phyloP scores from a whole-genome alignment of 2,888 invertebrate genomes.

The Tolmerus cingulatus region DNA sequence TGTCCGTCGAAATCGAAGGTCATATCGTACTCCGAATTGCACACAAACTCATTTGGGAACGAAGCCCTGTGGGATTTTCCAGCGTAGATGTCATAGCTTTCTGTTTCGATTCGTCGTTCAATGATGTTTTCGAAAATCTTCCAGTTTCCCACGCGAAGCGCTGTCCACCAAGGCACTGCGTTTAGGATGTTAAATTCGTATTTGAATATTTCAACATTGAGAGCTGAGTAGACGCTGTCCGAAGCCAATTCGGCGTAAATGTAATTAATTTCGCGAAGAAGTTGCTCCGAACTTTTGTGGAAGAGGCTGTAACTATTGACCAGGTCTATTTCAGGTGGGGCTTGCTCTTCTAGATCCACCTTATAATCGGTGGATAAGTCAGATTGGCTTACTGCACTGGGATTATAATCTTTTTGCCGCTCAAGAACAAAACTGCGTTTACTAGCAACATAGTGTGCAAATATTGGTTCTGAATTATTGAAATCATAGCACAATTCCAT shows the following conservation, averaged over 20 bases:
- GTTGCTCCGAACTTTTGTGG: background rate
- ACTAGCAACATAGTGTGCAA: background rate
- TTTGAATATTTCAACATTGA: background rate
- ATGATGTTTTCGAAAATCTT: background rate
- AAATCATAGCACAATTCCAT: conserved; percentile 8
- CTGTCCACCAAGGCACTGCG: background rate
- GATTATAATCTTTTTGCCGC: background rate
- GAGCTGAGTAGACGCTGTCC: background rate
- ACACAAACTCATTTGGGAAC: background rate
- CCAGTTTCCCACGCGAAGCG: background rate
- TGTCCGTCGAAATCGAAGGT: background rate
- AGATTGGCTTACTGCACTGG: background rate
- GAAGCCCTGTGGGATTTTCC: background rate
- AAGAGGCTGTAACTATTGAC: background rate
- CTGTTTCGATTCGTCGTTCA: background rate
- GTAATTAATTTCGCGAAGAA: background rate
- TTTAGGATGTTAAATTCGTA: background rate
- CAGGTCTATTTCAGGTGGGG: background rate
- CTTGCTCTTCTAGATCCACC: background rate
- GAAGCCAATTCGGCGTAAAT: background rate
- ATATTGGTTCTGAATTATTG: background rate
- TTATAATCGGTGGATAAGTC: background rate
- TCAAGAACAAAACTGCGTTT: background rate
- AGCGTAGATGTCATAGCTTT: background rate
- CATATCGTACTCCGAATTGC: background rate